phyloP scores from a whole-genome alignment of 2,113 vertebrate genomes.

The Rhynchomys soricoides region DNA sequence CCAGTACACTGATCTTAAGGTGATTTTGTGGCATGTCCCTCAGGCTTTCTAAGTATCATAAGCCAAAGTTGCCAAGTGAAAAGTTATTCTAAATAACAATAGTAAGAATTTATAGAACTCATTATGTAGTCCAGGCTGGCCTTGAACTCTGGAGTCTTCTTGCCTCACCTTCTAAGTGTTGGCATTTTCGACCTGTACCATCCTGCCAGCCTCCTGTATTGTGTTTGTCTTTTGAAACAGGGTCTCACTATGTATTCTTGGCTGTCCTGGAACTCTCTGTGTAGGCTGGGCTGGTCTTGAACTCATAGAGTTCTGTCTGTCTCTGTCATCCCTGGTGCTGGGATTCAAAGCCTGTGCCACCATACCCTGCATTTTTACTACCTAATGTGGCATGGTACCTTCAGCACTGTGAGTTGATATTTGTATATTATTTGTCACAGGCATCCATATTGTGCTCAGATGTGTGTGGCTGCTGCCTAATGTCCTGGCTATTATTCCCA shows the following conservation, averaged over 20 bases:
- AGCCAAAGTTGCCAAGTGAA: no score
- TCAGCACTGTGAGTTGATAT: not conserved
- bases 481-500: not conserved
- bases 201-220: not conserved
- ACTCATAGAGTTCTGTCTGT: not conserved
- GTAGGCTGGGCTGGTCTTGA: not conserved
- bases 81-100: not conserved
- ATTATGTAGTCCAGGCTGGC: not conserved
- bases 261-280: not conserved
- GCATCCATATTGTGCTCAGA: not conserved
- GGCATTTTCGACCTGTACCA: not conserved
- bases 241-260: not conserved
- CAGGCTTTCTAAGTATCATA: not conserved
- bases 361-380: not conserved
- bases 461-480: not conserved
- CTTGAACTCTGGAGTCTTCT: not conserved
- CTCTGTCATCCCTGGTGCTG: not conserved
- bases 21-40: not conserved
- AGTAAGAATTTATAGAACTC: not conserved
- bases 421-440: not conserved
- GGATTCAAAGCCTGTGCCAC: not conserved
- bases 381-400: not conserved
- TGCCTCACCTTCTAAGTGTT: not conserved
- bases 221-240: not conserved
- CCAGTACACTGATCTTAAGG: not conserved